These are phyloP conservation scores for Clarias laeviceps DNA, from an alignment of 2,797 vertebrate species.

Conservation along the genomic window DNA sequence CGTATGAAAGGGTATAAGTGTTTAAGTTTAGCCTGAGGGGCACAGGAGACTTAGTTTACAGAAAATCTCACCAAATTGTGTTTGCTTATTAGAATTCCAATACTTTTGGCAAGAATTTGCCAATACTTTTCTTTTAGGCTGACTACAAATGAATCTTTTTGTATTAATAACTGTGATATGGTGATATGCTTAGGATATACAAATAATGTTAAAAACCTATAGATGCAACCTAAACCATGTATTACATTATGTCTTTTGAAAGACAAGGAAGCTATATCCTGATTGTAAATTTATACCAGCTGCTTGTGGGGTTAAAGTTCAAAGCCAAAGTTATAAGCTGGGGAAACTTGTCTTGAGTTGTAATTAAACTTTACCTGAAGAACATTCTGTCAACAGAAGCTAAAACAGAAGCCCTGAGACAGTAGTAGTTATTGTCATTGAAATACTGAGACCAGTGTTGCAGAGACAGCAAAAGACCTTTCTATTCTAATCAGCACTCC, in stretches of 20 bases:
- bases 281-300: not conserved
- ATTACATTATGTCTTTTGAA: not conserved
- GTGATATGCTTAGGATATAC: too few species aligned
- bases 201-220: too few species aligned
- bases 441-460: not conserved
- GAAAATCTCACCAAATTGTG: not conserved
- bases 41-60: not conserved
- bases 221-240: too few species aligned
- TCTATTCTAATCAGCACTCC: conserved; percentile 19
- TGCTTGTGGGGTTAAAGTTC: not conserved
- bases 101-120: not conserved
- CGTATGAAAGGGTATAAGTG: not conserved
- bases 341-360: not conserved
- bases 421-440: not conserved
- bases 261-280: not conserved
- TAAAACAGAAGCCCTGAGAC: not conserved
- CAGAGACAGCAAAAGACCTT: conserved; percentile 25
- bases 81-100: not conserved
- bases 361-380: not conserved
- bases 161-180: too few species aligned
- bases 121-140: not conserved
- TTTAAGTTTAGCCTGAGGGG: not conserved
- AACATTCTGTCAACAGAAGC: not conserved
- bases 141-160: not conserved
- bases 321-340: not conserved